phyloP scores from a whole-genome alignment of 1,140 invertebrate genomes.

The Epicauta chinensis region DNA sequence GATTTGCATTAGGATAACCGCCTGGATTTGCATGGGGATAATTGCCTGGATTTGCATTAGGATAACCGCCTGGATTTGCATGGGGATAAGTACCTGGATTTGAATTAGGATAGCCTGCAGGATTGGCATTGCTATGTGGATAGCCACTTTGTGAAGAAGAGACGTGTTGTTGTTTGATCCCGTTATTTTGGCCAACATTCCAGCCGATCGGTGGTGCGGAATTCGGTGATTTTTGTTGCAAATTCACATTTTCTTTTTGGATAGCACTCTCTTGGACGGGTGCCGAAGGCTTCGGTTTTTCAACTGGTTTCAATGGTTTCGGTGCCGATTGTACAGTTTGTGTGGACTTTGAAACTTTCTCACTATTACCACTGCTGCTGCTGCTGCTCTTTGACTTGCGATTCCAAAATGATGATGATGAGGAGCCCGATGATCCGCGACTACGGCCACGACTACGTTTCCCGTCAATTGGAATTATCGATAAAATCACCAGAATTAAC shows the following conservation, averaged over 20 bases:
- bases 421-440: background rate
- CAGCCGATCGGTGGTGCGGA: conserved; percentile 2
- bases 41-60: background rate
- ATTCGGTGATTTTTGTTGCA: conserved; percentile 1
- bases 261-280: background rate
- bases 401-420: background rate
- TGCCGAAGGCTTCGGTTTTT: conserved; percentile 1
- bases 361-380: no score
- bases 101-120: background rate
- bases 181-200: background rate
- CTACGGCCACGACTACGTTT: conserved; percentile 3
- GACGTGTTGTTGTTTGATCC: background rate
- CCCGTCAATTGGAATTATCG: background rate
- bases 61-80: background rate
- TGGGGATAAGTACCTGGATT: no score
- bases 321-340: background rate
- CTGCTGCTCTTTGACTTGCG: background rate
- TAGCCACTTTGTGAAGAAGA: background rate
- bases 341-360: background rate
- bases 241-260: background rate
- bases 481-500: background rate
- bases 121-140: no score
- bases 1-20: background rate
- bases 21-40: no score
- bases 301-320: no score